These are phyloP conservation scores for Glyphotaelius pellucidus DNA, from an alignment of 2,888 invertebrate species.

Conservation along the genomic window DNA sequence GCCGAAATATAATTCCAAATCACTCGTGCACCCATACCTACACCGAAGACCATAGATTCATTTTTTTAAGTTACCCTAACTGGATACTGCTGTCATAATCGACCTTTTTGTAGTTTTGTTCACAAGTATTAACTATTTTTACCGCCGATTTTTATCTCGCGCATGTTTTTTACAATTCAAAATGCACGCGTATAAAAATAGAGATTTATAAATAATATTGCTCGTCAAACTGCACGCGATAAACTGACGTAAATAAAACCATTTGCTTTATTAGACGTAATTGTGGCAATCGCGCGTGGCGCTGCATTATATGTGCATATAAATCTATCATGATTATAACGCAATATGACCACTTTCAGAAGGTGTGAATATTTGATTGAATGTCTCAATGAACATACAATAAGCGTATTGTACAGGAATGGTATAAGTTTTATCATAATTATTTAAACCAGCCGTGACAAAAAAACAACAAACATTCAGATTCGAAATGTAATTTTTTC, in stretches of 20 bases:
- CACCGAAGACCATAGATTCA: no score
- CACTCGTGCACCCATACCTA: no score
- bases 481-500: not conserved
- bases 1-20: no score
- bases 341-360: not conserved
- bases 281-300: not conserved
- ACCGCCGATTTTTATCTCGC: not conserved
- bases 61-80: no score
- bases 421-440: not conserved
- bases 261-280: not conserved
- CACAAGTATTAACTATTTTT: not conserved
- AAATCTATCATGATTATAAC: not conserved
- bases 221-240: not conserved
- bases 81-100: no score
- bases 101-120: not conserved
- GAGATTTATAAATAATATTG: not conserved
- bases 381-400: not conserved
- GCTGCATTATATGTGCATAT: not conserved
- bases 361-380: not conserved
- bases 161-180: not conserved
- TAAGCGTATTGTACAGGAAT: not conserved
- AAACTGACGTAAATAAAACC: not conserved
- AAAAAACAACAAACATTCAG: not conserved
- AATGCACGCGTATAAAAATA: not conserved
- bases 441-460: not conserved